phyloP scores from a whole-genome alignment of 2,888 invertebrate genomes.

The Brenthis daphne region DNA sequence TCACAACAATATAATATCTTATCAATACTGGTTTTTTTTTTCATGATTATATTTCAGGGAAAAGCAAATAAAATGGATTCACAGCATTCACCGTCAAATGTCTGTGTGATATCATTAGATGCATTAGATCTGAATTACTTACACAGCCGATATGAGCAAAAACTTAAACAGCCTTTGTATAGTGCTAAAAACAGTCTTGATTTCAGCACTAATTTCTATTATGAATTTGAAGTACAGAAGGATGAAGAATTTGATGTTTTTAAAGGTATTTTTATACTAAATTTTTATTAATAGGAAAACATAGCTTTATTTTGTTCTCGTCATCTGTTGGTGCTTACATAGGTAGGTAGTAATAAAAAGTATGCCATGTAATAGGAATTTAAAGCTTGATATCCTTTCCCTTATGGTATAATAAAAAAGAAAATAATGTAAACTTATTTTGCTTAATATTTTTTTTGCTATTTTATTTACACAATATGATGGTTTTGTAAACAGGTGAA shows the following conservation, averaged over 20 bases:
- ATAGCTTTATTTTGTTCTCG: no score
- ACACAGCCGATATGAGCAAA: not conserved
- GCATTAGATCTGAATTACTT: conserved; percentile 34
- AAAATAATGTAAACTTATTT: no score
- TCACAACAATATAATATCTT: not conserved
- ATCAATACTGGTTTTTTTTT: not conserved
- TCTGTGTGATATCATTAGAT: conserved; percentile 37
- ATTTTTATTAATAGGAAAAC: no score
- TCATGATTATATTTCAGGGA: conserved; percentile 1
- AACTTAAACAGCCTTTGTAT: not conserved
- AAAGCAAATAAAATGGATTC: not conserved
- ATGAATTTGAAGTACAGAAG: conserved; percentile 9
- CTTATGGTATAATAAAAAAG: no score
- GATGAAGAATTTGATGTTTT: not conserved
- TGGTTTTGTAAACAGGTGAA: no score
- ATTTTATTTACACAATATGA: no score
- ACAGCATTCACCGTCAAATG: not conserved
- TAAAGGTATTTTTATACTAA: not conserved
- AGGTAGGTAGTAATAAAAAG: no score
- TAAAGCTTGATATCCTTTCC: no score
- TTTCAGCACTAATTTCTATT: not conserved
- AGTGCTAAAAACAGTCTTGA: not conserved
- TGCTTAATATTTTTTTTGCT: no score
- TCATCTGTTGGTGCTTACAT: no score
- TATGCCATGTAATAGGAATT: no score